phyloP scores from a whole-genome alignment of 2,113 vertebrate species.

The Cepphus grylle region DNA sequence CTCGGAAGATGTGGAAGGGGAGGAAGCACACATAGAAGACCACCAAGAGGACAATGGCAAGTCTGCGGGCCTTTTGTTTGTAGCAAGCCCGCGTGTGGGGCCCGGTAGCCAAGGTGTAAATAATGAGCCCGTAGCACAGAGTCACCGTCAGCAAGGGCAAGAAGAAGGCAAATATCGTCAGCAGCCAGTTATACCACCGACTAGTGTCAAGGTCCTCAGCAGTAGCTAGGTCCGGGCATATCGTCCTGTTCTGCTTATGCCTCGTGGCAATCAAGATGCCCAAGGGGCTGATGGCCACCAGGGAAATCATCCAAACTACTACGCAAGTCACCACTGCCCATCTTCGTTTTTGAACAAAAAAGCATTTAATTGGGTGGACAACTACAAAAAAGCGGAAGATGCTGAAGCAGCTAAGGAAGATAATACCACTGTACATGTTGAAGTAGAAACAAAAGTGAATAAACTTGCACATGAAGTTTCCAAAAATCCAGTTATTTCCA shows the following conservation, averaged over 20 bases:
- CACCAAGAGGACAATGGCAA: constrained; percentile 70
- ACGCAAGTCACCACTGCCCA: constrained; percentile 59
- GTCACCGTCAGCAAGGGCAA: constrained; percentile 75
- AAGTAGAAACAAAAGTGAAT: constrained; percentile 88
- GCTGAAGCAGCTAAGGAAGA: constrained; percentile 89
- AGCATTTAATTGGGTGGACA: constrained; percentile 57
- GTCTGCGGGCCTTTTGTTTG: constrained; percentile 68
- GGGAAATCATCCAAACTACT: constrained; percentile 51
- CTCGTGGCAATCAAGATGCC: constrained; percentile 10
- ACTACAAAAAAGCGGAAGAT: constrained; percentile 83
- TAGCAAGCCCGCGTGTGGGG: background rate
- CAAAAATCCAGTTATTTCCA: constrained; percentile 83
- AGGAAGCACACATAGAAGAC: constrained; percentile 75
- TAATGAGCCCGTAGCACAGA: constrained; percentile 72
- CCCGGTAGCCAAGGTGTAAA: constrained; percentile 58
- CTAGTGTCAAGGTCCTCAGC: background rate
- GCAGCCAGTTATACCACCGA: constrained; percentile 66
- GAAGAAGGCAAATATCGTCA: constrained; percentile 68
- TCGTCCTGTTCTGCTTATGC: background rate
- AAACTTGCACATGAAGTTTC: constrained; percentile 86
- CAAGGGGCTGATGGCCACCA: constrained; percentile 59
- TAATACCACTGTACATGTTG: constrained; percentile 89
- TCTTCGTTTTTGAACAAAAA: constrained; percentile 36
- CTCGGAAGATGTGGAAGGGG: constrained; percentile 69
- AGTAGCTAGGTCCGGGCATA: constrained; percentile 66